Evolutionary conservation across 2,888 invertebrate species (phyloP).

Genomic region (Drosophila nr. fundita): DNA sequence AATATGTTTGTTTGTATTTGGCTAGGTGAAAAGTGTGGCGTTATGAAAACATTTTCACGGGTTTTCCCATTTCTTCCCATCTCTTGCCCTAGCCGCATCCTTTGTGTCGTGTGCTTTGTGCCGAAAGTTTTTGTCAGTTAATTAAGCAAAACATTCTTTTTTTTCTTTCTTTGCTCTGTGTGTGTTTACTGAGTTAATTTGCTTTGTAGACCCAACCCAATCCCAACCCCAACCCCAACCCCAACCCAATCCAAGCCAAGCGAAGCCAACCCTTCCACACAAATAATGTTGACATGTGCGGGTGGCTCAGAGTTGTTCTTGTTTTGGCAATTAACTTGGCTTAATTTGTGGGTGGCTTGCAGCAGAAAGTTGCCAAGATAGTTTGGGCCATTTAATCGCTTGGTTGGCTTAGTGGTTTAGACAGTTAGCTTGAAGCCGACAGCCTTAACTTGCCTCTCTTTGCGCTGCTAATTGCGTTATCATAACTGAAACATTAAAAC

Average conservation of each 20-base stretch:
- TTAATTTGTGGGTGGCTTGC: constrained; percentile 52
- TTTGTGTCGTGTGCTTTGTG: constrained; percentile 47
- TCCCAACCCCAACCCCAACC: not conserved
- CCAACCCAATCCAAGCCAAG: constrained; percentile 22
- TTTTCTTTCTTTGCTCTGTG: not conserved
- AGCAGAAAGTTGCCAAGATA: constrained; percentile 33
- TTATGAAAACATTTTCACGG: constrained; percentile 69
- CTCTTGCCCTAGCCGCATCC: constrained; percentile 13
- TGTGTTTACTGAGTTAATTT: constrained; percentile 66
- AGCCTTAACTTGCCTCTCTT: constrained; percentile 15
- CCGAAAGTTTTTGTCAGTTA: constrained; percentile 77
- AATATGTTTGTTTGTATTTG: constrained; percentile 32
- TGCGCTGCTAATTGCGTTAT: constrained; percentile 23
- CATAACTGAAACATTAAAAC: constrained; percentile 10
- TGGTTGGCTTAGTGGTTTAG: constrained; percentile 19
- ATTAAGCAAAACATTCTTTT: constrained; percentile 76
- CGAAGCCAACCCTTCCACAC: not conserved
- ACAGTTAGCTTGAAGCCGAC: constrained; percentile 7
- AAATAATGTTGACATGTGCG: constrained; percentile 61
- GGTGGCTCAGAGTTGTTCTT: constrained; percentile 53
- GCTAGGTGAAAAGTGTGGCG: constrained; percentile 68
- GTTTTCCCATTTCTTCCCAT: not conserved
- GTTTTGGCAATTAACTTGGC: constrained; percentile 54
- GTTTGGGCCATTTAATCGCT: constrained; percentile 49
- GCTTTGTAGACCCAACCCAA: constrained; percentile 44